phyloP scores from a whole-genome alignment of 2,797 vertebrate genomes.

The Sparus aurata region DNA sequence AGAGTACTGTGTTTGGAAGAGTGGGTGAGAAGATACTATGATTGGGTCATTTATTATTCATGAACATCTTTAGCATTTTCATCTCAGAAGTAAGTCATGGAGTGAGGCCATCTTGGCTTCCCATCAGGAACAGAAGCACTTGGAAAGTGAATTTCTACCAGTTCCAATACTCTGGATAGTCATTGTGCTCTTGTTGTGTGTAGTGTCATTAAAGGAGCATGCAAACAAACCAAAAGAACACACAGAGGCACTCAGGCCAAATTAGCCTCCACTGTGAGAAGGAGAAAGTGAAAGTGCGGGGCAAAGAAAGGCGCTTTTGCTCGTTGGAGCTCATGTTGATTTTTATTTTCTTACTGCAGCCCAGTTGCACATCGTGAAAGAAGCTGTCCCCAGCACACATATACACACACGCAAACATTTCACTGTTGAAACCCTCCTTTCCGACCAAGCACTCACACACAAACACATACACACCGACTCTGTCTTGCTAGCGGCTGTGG shows the following conservation, averaged over 20 bases:
- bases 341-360: slow-evolving; percentile 51
- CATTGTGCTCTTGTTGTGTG: not conserved
- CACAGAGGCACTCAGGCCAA: slow-evolving; percentile 2
- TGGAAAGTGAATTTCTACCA: not conserved
- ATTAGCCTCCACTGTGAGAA: slow-evolving; percentile 26
- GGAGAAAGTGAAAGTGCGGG: slow-evolving; percentile 27
- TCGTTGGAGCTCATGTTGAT: slow-evolving; percentile 32
- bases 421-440: slow-evolving; percentile 22
- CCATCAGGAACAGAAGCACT: not conserved
- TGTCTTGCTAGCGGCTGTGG: slow-evolving; percentile 38
- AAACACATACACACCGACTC: slow-evolving; percentile 10
- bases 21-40: not conserved
- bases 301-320: slow-evolving; percentile 11
- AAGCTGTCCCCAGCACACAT: slow-evolving; percentile 6
- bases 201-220: slow-evolving; percentile 2
- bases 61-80: not conserved
- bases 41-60: not conserved
- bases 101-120: slow-evolving; percentile 1
- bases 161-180: not conserved
- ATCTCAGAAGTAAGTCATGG: not conserved
- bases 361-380: slow-evolving; percentile 16
- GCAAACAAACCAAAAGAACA: slow-evolving; percentile 9
- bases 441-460: slow-evolving; percentile 9
- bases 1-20: not conserved
- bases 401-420: slow-evolving; percentile 19